Percentiles rank a stretch among this genome's conserved stretches.
Conservation (phyloP, 2,888 invertebrate species). For the Rotaria socialis region DNA sequence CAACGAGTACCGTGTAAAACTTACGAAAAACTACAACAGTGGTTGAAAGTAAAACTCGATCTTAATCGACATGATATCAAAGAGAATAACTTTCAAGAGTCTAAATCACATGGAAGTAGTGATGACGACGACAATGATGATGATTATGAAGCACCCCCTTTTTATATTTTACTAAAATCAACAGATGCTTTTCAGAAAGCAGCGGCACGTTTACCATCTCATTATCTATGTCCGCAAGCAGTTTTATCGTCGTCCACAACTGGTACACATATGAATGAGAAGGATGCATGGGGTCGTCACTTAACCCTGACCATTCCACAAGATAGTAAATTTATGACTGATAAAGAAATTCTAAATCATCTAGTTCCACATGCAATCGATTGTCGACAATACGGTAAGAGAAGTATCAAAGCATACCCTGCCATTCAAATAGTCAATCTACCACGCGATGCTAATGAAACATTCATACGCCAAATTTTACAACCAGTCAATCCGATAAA, state of each 20-base stretch:
- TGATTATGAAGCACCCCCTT: not conserved
- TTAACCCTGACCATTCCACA: not conserved
- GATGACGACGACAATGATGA: not conserved
- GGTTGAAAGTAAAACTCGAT: not conserved
- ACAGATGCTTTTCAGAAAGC: not conserved
- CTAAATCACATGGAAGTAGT: not conserved
- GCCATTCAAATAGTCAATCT: not conserved
- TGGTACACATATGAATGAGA: slow-evolving; percentile 3
- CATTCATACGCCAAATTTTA: not conserved
- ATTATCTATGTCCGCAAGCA: too few relatives aligned
- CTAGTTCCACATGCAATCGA: not conserved
- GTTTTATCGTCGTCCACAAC: not conserved
- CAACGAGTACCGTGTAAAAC: not conserved
- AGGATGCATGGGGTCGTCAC: not conserved
- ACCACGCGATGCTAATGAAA: not conserved
- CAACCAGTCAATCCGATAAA: not conserved
- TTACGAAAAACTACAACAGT: not conserved
- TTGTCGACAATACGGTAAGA: slow-evolving; percentile 1
- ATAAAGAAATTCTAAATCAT: not conserved
- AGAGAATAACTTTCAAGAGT: slow-evolving; percentile 23
- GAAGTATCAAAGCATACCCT: not conserved
- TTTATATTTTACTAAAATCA: slow-evolving; percentile 13
- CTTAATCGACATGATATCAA: slow-evolving; percentile 13
- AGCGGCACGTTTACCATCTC: too few relatives aligned
- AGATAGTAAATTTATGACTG: not conserved